Conservation (phyloP, 2,113 vertebrate genomes). For the human (Homo sapiens) region DNA sequence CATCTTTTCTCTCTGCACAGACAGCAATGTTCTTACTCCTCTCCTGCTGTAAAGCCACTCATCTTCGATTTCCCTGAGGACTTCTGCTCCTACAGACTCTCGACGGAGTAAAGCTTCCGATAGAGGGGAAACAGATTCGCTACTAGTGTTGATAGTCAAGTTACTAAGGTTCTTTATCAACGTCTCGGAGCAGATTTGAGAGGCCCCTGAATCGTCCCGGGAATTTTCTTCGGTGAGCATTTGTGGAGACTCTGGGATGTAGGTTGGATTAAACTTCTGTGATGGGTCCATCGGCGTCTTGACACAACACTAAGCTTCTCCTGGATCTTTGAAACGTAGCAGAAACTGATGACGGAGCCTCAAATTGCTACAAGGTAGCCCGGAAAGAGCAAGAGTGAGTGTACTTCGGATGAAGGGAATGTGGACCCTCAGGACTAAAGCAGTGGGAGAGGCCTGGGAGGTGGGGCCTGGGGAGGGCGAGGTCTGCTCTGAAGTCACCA, state of each 20-base stretch:
- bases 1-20: not conserved
- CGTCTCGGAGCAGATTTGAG: not conserved
- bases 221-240: no score
- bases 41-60: not conserved
- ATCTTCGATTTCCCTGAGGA: not conserved
- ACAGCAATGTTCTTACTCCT: not conserved
- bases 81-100: rapidly evolving
- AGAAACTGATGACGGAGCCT: no score
- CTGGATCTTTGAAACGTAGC: no score
- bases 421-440: not conserved
- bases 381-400: no score
- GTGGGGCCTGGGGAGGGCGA: not conserved
- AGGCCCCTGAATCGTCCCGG: not conserved
- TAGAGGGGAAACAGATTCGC: not conserved
- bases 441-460: no score
- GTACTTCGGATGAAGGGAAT: not conserved
- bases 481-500: not conserved
- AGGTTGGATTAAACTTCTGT: no score
- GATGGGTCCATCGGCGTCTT: no score
- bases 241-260: no score
- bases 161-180: not conserved
- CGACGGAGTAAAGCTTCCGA: not conserved
- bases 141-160: not conserved
- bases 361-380: no score
- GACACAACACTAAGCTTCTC: no score